Conservation (phyloP, 1,140 invertebrate genomes). For the Drosophila azteca region DNA sequence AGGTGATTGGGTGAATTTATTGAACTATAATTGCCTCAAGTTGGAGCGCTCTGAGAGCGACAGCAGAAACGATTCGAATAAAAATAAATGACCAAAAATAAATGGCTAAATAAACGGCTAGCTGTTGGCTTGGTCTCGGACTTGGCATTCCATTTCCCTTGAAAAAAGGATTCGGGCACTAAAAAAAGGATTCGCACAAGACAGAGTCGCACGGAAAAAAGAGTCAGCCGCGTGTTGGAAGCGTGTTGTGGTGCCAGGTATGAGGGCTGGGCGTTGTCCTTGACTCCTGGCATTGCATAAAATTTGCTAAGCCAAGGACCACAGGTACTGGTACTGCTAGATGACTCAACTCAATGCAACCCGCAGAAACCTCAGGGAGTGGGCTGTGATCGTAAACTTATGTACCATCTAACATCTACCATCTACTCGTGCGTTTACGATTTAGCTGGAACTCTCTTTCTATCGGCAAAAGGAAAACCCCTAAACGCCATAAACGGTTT, state of each 20-base stretch:
- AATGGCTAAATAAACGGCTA: constrained; percentile 33
- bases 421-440: too few species aligned
- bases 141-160: constrained; percentile 5
- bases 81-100: constrained; percentile 41
- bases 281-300: constrained; percentile 44
- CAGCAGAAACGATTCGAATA: constrained; percentile 10
- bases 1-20: constrained; percentile 18
- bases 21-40: constrained; percentile 18
- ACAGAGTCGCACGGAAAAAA: not conserved
- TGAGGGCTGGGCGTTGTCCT: constrained; percentile 37
- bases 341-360: constrained; percentile 72
- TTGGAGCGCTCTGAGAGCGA: constrained; percentile 8
- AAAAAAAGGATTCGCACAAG: constrained; percentile 19
- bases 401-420: too few species aligned
- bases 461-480: too few species aligned
- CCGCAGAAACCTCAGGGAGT: constrained; percentile 61
- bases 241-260: constrained; percentile 41
- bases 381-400: constrained; percentile 32
- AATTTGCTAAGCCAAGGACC: constrained; percentile 52
- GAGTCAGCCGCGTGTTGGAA: constrained; percentile 43
- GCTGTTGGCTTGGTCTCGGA: not conserved
- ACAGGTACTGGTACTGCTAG: constrained; percentile 41
- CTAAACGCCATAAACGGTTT: too few species aligned
- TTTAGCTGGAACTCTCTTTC: too few species aligned
- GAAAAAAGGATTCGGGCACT: constrained; percentile 19